A percentile compares a stretch with the other conserved stretches of the same genome.
Conservation (phyloP, 2,797 vertebrate genomes). For the Enteromius trimaculatus region DNA sequence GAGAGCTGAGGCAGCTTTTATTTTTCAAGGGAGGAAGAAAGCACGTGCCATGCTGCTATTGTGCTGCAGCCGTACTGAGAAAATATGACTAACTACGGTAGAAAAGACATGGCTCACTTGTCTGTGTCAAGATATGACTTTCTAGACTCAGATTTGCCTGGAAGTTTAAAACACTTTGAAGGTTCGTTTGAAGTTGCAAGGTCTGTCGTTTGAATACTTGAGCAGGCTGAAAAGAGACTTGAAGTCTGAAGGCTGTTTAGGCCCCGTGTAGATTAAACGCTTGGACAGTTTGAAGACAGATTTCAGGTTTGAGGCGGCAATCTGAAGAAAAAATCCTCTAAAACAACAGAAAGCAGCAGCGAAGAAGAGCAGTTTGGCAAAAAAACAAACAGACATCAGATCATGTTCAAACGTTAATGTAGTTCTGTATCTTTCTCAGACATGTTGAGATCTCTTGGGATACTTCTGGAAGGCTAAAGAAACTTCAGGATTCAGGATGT, state of each 20-base stretch:
- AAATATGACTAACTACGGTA: background rate
- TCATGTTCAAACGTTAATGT: background rate
- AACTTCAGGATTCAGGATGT: background rate
- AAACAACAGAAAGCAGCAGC: background rate
- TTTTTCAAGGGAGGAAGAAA: slow-evolving; percentile 1
- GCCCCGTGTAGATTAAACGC: background rate
- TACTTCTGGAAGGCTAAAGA: background rate
- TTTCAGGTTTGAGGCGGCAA: background rate
- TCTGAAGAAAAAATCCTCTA: background rate
- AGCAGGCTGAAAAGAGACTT: background rate
- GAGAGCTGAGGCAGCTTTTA: slow-evolving; percentile 3
- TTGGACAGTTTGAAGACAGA: background rate
- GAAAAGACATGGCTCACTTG: background rate
- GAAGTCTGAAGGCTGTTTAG: slow-evolving; percentile 7
- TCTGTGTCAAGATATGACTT: background rate
- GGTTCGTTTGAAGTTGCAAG: background rate
- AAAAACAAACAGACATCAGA: background rate
- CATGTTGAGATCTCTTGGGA: background rate
- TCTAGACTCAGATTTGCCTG: background rate
- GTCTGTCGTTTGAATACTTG: background rate
- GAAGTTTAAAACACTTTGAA: slow-evolving; percentile 6
- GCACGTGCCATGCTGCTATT: background rate
- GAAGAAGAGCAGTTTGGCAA: background rate
- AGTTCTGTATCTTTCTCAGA: background rate
- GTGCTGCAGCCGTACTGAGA: background rate